Base-by-base conservation (phyloP, 2,888 invertebrate species). In the Pyrrhosoma nymphula region DNA sequence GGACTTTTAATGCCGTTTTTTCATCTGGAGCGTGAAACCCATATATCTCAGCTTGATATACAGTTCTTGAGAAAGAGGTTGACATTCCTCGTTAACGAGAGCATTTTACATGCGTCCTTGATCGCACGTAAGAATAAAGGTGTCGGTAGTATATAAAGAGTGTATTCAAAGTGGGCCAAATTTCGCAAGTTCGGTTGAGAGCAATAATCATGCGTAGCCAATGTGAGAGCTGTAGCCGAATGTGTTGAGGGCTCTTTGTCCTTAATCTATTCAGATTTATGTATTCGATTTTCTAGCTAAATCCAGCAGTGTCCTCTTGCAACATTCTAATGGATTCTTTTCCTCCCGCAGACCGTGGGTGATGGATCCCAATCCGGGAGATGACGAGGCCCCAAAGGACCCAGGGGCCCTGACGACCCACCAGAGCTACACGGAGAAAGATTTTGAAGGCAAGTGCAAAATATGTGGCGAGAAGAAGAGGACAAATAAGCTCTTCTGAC, bases 361-460 rank as follows among this genome's bases (percentile, higher is more conserved):
- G 96, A 98, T 98, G 98, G 97, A 97, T 95, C 96, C 96, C 39
- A 96, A 96, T n/a, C 97, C 97, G 95, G 97, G 97, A 95, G 98
- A 98, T 96, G 98, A 98, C 96, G 99, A 99, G 97, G 98, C 98
- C 30, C 98, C 99, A 2, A 98, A 98, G 96, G 99, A 99, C 97
- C 99, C 99, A 39, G 98, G 98, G 95, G 98, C 98, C 95, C 98
- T 98, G 96, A 98, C 98, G 96, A 98, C 98, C 95, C 98, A 97
- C 69, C 98, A 98, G 97, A 98, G 98, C 96, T 99, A 98, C 97
- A 98, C 99, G 95, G 99, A 99, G 97, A 98, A 98, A 96, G 99
- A 99, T 97, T 99, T 98, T 97, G 98, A 99, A 98, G 99, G 99
- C 99, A 97, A 96, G 96, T 35, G 47, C 75, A 47, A n/a, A 75